Base-by-base conservation (phyloP, 2,113 vertebrate genomes). In the Procapra przewalskii region DNA sequence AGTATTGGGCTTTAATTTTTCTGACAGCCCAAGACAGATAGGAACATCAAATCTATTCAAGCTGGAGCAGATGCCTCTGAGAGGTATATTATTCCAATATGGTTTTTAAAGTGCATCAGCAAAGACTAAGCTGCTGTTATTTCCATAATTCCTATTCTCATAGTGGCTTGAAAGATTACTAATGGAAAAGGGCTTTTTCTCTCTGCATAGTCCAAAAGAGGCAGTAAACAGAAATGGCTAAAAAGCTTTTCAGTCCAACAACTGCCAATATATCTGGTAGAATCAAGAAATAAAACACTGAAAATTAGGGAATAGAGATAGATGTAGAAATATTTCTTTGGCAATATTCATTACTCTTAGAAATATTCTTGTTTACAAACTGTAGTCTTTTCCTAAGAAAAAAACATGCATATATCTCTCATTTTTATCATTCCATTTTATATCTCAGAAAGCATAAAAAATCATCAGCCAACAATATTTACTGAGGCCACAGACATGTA, bases 1-100 rank as follows among this genome's bases (percentile, higher is more conserved):
- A 95, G 86, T 59, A 21, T 81, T 91, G 85, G 77, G 71, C 77
- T 96, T 97, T 96, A 57, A 90, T 95, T 96, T 95, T 90, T 71
- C 29, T 94, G 92, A 97, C 90, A 96, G 95, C 21, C 6, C 9
- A 67, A 94, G 62, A 94, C 75, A 90, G 90, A 92, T 7, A 90
- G 91, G 54, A 90, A 55, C 60, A 94, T 48, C 29, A 62, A 92
- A 48, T 54, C 91, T 59, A 50, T 40, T 86, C 62, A 43, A 60
- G 25, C 75, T 91, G 79, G 54, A 71, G 33, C 52, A 77, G 71
- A 79, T 45, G 80, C 50, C 84, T 90, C 60, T 81, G 80, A 90
- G 85, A 97, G 50, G 90, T 36, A 60, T 19, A 90, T 75, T 96
- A 83, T 88, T 94, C 75, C 85, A 94, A 90, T 40, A 94, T 1